These are phyloP conservation scores for Notolabrus celidotus DNA, from an alignment of 2,797 vertebrate species.

Conservation along the genomic window DNA sequence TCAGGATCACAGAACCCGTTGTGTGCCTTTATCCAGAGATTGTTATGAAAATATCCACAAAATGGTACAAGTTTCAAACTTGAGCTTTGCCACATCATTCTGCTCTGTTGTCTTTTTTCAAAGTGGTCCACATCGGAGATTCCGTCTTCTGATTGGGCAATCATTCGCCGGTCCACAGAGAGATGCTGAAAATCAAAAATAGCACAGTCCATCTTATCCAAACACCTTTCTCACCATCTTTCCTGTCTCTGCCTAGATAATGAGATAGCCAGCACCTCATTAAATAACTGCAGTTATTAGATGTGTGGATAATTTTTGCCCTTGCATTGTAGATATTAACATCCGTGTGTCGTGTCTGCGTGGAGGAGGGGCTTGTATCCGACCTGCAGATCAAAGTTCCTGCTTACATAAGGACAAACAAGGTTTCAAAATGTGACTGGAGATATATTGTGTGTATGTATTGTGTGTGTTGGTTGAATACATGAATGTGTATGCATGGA, in stretches of 20 bases:
- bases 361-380: slow-evolving; percentile 9
- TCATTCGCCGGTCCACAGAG: slow-evolving; percentile 19
- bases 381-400: slow-evolving; percentile 34
- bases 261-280: slow-evolving; percentile 23
- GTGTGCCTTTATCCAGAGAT: no score
- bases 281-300: slow-evolving; percentile 24
- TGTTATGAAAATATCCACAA: neutral
- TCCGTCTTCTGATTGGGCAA: slow-evolving; percentile 23
- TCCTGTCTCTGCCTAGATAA: slow-evolving; percentile 31
- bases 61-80: neutral
- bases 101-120: slow-evolving; percentile 28
- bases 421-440: slow-evolving; percentile 6
- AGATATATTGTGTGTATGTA: neutral
- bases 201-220: neutral
- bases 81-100: slow-evolving; percentile 25
- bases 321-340: slow-evolving; percentile 5
- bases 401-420: slow-evolving; percentile 2
- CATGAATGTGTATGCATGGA: neutral
- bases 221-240: slow-evolving; percentile 28
- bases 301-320: slow-evolving; percentile 1
- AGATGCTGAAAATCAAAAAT: neutral
- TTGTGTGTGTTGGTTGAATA: neutral
- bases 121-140: slow-evolving; percentile 33
- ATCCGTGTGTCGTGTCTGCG: slow-evolving; percentile 9
- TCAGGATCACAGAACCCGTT: no score